Percentiles rank a stretch among this genome's conserved stretches.
Evolutionary conservation across 2,113 vertebrate genomes (phyloP).

Genomic region (Aldabrachelys gigantea): DNA sequence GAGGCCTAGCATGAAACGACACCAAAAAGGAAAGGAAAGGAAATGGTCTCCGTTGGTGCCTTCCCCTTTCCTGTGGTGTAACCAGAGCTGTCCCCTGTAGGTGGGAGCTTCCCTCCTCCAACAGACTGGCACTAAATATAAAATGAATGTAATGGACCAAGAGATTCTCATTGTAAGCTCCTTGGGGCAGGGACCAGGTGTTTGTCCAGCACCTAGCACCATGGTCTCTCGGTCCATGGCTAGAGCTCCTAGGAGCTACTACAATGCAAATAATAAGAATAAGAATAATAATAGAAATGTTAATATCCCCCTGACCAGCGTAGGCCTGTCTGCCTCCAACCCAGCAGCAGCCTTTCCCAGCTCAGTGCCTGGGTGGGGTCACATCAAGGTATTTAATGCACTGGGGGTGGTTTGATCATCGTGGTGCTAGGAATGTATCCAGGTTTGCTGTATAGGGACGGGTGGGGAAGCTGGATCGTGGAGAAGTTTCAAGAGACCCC

Average conservation of each 20-base stretch:
- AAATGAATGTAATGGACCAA: not conserved
- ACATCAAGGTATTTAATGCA: not conserved
- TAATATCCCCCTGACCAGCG: not conserved
- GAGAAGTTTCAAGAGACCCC: not conserved
- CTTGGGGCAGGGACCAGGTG: not conserved
- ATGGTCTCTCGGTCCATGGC: not conserved
- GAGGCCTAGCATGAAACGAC: not conserved
- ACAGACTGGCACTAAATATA: not conserved
- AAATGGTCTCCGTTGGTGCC: not conserved
- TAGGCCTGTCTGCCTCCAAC: not conserved
- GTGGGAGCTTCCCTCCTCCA: not conserved
- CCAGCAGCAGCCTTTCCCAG: not conserved
- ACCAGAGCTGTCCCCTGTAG: not conserved
- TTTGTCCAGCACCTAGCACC: not conserved
- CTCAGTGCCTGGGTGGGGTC: not conserved
- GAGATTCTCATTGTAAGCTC: not conserved
- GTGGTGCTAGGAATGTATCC: not conserved
- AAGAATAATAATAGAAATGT: not conserved
- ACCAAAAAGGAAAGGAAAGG: not conserved
- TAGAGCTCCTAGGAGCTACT: not conserved
- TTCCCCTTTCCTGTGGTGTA: not conserved
- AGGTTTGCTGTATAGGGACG: not conserved
- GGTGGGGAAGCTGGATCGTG: too few species aligned
- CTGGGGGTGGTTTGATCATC: not conserved
- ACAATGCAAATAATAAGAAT: not conserved